Conservation (phyloP, 2,888 invertebrate genomes). For the Coenonympha arcania region DNA sequence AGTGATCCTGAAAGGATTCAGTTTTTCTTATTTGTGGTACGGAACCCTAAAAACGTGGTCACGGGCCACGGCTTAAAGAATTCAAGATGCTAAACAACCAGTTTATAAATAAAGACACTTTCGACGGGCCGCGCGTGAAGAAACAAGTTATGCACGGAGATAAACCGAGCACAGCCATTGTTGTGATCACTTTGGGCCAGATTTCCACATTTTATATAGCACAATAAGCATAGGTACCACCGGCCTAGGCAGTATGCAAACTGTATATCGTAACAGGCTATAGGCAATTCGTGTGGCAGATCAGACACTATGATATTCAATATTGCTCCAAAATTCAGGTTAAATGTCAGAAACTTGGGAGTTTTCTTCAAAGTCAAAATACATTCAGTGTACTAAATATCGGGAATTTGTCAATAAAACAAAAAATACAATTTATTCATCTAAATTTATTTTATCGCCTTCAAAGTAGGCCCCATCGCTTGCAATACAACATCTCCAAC, state of each 20-base stretch:
- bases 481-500: too few relatives aligned
- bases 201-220: not conserved
- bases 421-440: too few relatives aligned
- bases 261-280: too few relatives aligned
- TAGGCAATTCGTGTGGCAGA: too few relatives aligned
- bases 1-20: not conserved
- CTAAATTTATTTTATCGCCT: too few relatives aligned
- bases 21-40: not conserved
- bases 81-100: slow-evolving; percentile 5
- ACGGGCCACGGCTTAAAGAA: not conserved
- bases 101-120: slow-evolving; percentile 12
- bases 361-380: too few relatives aligned
- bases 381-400: too few relatives aligned
- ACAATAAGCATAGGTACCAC: not conserved
- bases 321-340: too few relatives aligned
- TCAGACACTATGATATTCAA: too few relatives aligned
- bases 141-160: slow-evolving; percentile 10
- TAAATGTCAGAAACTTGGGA: too few relatives aligned
- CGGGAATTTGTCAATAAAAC: too few relatives aligned
- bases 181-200: not conserved
- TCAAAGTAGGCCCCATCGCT: too few relatives aligned
- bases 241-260: not conserved
- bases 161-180: not conserved
- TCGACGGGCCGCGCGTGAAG: slow-evolving; percentile 12
- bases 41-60: not conserved